Base-by-base conservation (phyloP, 2,113 vertebrate genomes). In the Tachycineta bicolor region DNA sequence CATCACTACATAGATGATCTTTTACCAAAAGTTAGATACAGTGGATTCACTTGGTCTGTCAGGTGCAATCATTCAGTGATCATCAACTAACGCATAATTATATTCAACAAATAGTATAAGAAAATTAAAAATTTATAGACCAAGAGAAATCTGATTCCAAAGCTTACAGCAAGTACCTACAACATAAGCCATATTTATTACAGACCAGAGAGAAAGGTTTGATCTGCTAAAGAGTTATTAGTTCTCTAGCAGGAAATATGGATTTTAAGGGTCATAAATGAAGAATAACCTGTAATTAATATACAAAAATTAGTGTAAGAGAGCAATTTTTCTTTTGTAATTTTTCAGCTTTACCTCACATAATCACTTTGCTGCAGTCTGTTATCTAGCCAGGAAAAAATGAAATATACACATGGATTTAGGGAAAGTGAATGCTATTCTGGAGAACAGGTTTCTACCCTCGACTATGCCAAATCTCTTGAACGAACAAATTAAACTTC, bases 401-500 rank as follows among this genome's bases (percentile, higher is more conserved):
- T 53, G 44, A 90, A 86, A 77, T 47, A 75, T 14, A 50, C 33
- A 33, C 26, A n/a, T 5, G 46, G 47, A 59, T 69, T 74, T 1
- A 70, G 34, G 46, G 64, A 75, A 81, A 91, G 56, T 6, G 3
- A 90, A 62, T 9, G 37, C 28, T 31, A 3, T n/a, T 87, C 74
- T 53, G 63, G 67, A 87, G 49, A 94, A 71, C 65, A 68, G 55
- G 87, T 84, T 96, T 85, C 81, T 68, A 64, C 29, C 15, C 59
- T 41, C 2, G 0, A 33, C 74, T 85, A 39, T 58, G 83, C 83
- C 84, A 92, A 84, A 85, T 83, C 67, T 93, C 93, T 85, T 92
- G 56, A 94, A 85, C 5, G 19, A 94, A 24, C 70, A 95, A 89
- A 83, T 83, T 88, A 76, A 96, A 91, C 77, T 94, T 85, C 75